phyloP scores from a whole-genome alignment of 2,797 vertebrate genomes.

The Champsocephalus esox region DNA sequence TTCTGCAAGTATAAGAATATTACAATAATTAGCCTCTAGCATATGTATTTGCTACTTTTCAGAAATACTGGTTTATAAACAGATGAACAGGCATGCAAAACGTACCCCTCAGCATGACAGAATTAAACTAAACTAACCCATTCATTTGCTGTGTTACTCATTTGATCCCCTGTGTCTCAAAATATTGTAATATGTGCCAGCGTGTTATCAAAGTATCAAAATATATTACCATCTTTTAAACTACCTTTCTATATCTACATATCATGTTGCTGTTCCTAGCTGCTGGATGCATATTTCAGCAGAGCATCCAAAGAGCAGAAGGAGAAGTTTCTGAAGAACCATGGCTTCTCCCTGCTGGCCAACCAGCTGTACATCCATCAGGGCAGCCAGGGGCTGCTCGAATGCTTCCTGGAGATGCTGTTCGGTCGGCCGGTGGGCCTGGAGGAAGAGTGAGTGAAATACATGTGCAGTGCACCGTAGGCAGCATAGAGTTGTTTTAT shows the following conservation, averaged over 20 bases:
- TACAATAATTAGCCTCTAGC: too few species aligned
- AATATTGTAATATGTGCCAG: not conserved
- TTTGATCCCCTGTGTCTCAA: not conserved
- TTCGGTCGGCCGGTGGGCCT: conserved; percentile 90
- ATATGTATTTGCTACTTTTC: too few species aligned
- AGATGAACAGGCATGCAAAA: too few species aligned
- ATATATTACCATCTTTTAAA: not conserved
- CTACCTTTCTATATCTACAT: not conserved
- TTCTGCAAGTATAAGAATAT: too few species aligned
- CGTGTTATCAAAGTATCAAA: not conserved
- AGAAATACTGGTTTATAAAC: too few species aligned
- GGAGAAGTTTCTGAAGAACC: conserved; percentile 96
- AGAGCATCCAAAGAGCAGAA: conserved; percentile 96
- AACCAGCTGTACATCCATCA: conserved; percentile 97
- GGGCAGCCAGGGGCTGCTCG: conserved; percentile 92
- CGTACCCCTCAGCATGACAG: not conserved
- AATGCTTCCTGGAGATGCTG: conserved; percentile 95
- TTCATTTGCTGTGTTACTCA: not conserved
- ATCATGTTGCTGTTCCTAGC: conserved; percentile 77
- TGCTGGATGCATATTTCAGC: conserved; percentile 95
- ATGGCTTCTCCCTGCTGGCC: conserved; percentile 96
- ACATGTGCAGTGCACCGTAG: not conserved
- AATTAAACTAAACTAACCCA: not conserved
- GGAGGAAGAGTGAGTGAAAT: conserved; percentile 93
- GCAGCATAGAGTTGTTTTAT: not conserved